phyloP scores from a whole-genome alignment of 1,140 invertebrate species.

The Lepidurus arcticus region DNA sequence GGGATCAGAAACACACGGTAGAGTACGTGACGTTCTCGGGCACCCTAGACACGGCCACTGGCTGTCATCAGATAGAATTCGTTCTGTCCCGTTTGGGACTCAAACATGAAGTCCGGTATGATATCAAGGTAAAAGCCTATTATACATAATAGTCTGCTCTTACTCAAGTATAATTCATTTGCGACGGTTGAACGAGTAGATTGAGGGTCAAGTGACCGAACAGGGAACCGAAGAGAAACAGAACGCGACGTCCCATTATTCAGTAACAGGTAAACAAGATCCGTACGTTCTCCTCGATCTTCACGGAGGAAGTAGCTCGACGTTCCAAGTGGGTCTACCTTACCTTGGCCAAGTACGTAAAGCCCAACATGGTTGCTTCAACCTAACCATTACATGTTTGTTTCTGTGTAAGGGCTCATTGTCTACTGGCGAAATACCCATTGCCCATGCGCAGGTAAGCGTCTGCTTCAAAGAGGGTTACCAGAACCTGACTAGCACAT shows the following conservation, averaged over 20 bases:
- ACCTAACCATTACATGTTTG: not conserved
- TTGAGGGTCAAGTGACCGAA: conserved; percentile 50
- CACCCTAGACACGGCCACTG: not conserved
- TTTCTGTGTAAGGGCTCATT: not conserved
- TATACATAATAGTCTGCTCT: not conserved
- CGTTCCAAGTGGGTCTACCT: conserved; percentile 58
- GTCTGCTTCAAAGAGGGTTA: not conserved
- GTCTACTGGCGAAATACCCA: not conserved
- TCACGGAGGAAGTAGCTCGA: conserved; percentile 44
- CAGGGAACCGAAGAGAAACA: conserved; percentile 56
- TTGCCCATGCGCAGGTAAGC: not conserved
- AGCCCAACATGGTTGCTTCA: not conserved
- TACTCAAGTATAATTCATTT: not conserved
- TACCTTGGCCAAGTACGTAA: conserved; percentile 55
- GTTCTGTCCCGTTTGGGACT: not conserved
- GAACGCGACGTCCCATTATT: conserved; percentile 48
- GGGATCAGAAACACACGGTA: not conserved
- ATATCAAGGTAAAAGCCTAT: not conserved
- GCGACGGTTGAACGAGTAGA: not conserved
- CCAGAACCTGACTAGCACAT: not conserved
- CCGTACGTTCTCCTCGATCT: conserved; percentile 45
- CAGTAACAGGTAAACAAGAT: conserved; percentile 49
- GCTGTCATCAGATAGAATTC: not conserved
- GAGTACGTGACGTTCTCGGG: not conserved
- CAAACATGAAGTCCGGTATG: not conserved